These are phyloP conservation scores for Larimichthys crocea DNA, from an alignment of 2,113 vertebrate species.

Conservation along the genomic window DNA sequence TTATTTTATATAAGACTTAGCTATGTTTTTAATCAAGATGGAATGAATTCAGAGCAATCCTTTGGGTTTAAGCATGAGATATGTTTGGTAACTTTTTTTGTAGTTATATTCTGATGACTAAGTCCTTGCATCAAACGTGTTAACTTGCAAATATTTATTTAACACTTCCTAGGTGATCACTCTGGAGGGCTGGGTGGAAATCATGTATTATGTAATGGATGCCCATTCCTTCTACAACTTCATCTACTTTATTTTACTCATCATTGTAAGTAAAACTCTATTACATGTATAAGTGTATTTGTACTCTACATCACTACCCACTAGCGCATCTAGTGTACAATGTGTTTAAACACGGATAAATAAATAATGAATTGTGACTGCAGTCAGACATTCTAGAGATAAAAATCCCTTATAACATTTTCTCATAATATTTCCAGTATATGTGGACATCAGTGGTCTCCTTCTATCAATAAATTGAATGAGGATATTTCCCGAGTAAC, in stretches of 20 bases:
- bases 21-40: neutral
- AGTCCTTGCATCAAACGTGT: neutral
- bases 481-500: slow-evolving; percentile 27
- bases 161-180: slow-evolving; percentile 91
- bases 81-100: neutral
- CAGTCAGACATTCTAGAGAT: neutral
- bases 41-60: neutral
- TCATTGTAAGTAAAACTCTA: slow-evolving; percentile 91
- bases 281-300: neutral
- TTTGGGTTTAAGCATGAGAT: neutral
- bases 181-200: slow-evolving; percentile 99
- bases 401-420: slow-evolving; percentile 8
- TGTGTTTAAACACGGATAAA: neutral
- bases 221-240: slow-evolving; percentile 99
- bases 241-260: slow-evolving; percentile 99
- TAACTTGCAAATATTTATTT: neutral
- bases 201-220: slow-evolving; percentile 99
- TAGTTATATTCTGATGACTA: neutral
- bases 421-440: slow-evolving; percentile 16
- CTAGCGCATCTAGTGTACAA: neutral
- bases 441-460: slow-evolving; percentile 5
- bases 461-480: slow-evolving; percentile 26
- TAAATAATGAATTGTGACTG: neutral
- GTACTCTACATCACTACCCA: neutral
- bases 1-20: neutral